Conservation (phyloP, 2,113 vertebrate genomes). For the Myotis davidii region DNA sequence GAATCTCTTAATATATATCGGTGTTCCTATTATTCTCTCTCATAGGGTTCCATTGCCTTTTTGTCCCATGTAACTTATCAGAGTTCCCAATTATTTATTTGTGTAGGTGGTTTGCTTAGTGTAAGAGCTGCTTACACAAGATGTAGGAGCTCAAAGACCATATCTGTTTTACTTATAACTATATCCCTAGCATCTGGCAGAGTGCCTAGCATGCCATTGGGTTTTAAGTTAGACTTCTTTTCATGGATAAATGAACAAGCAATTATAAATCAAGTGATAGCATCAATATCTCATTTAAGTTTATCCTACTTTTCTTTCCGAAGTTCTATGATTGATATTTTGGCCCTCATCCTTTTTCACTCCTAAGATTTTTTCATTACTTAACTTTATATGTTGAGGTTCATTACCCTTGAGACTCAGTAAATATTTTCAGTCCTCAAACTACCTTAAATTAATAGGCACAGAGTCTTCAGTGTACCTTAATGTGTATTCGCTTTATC, state of each 20-base stretch:
- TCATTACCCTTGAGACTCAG: neutral
- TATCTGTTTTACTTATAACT: neutral
- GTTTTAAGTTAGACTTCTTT: neutral
- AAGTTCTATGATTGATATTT: neutral
- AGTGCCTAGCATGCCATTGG: neutral
- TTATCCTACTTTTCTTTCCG: neutral
- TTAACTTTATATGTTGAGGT: neutral
- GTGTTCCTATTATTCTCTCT: neutral
- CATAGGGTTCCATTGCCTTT: neutral
- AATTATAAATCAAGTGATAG: neutral
- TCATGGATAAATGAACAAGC: neutral
- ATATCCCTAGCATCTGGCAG: neutral
- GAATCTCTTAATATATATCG: neutral
- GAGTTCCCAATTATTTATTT: neutral
- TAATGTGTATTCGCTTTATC: neutral
- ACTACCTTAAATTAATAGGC: neutral
- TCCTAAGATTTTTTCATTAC: neutral
- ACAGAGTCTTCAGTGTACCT: neutral
- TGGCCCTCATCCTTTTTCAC: neutral
- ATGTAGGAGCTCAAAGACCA: neutral
- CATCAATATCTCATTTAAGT: neutral
- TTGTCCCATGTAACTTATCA: neutral
- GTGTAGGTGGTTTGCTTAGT: neutral
- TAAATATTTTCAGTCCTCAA: neutral
- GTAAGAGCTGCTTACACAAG: neutral